Percentiles rank a stretch among this genome's conserved stretches.
phyloP scores from a whole-genome alignment of 2,888 invertebrate species.

The Beris chalybata region DNA sequence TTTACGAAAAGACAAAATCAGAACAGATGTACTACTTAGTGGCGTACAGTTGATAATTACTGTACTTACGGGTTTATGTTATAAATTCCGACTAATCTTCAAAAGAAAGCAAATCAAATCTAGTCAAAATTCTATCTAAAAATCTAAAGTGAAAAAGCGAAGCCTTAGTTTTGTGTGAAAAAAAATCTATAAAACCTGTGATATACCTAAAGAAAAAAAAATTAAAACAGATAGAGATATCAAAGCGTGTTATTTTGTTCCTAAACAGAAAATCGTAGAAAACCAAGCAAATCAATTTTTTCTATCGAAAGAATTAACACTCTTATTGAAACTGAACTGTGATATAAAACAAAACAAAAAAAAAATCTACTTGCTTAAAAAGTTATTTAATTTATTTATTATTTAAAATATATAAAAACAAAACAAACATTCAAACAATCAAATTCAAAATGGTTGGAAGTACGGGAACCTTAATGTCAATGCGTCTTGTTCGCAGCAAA shows the following conservation, averaged over 20 bases:
- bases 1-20: slow-evolving; percentile 43
- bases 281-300: no score
- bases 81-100: slow-evolving; percentile 28
- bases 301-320: no score
- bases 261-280: neutral
- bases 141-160: slow-evolving; percentile 1
- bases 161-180: slow-evolving; percentile 16
- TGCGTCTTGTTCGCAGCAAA: slow-evolving; percentile 90
- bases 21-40: slow-evolving; percentile 52
- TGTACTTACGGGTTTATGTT: slow-evolving; percentile 37
- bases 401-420: slow-evolving; percentile 20
- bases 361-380: slow-evolving; percentile 22
- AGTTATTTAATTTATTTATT: slow-evolving; percentile 21
- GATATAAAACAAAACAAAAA: slow-evolving; percentile 39
- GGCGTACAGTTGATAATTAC: slow-evolving; percentile 50
- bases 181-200: slow-evolving; percentile 17
- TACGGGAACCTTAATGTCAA: slow-evolving; percentile 84
- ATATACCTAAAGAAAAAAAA: slow-evolving; percentile 15
- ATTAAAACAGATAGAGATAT: neutral
- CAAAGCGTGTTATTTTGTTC: neutral
- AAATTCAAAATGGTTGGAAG: slow-evolving; percentile 71
- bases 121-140: slow-evolving; percentile 22
- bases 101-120: slow-evolving; percentile 12
- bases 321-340: slow-evolving; percentile 42
- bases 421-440: slow-evolving; percentile 32